Percentiles rank a stretch among this genome's conserved stretches.
Evolutionary conservation across 2,888 invertebrate species (phyloP).

Genomic region (Dusona sp.): DNA sequence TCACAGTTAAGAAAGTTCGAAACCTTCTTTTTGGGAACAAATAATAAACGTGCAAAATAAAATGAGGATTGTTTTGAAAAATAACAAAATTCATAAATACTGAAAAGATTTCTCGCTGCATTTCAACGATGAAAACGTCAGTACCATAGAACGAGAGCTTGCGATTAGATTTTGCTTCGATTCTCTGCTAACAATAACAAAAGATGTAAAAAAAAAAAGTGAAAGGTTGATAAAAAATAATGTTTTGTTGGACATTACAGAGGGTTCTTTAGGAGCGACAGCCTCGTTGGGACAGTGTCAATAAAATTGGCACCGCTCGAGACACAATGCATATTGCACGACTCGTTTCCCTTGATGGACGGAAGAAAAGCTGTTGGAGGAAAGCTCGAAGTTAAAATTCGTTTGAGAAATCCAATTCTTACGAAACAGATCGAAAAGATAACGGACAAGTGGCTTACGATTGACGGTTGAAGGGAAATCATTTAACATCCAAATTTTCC

Average conservation of each 20-base stretch:
- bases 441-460: conserved; percentile 96
- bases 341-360: conserved; percentile 96
- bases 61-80: background rate
- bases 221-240: background rate
- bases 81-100: background rate
- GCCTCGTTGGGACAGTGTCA: conserved; percentile 92
- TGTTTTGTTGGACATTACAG: conserved; percentile 86
- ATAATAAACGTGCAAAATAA: background rate
- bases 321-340: conserved; percentile 94
- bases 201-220: background rate
- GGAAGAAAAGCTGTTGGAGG: conserved; percentile 95
- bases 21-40: background rate
- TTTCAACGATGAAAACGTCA: background rate
- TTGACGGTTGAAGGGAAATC: conserved; percentile 87
- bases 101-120: background rate
- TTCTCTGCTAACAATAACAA: background rate
- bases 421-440: conserved; percentile 95
- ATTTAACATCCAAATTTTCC: background rate
- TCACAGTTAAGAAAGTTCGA: background rate
- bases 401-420: conserved; percentile 94
- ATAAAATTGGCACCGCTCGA: conserved; percentile 96
- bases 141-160: conserved; percentile 51
- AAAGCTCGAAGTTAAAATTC: conserved; percentile 94
- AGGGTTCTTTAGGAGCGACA: conserved; percentile 96
- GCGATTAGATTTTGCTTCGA: conserved; percentile 25